Percentiles rank a stretch among this genome's conserved stretches.
Conservation (phyloP, 2,797 vertebrate genomes). For the Channa striata region DNA sequence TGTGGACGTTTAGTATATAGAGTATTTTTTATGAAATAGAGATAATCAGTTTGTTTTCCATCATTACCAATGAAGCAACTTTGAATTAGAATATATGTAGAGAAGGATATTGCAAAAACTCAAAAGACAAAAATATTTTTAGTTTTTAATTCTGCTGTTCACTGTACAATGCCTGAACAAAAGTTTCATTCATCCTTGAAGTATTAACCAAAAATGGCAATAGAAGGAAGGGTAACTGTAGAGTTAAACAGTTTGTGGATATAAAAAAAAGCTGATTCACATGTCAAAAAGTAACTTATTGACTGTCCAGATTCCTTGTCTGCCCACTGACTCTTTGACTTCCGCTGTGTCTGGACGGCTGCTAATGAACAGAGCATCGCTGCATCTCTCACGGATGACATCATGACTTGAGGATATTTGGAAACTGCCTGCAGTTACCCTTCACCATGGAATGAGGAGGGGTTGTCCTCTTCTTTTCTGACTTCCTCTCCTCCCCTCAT, state of each 20-base stretch:
- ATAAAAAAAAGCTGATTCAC: no score
- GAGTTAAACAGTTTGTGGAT: not conserved
- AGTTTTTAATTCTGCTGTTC: not conserved
- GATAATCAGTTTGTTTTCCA: no score
- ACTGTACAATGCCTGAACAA: not conserved
- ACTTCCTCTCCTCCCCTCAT: slow-evolving; percentile 16
- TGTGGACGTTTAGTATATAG: no score
- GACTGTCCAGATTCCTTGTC: slow-evolving; percentile 4
- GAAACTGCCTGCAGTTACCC: slow-evolving; percentile 67
- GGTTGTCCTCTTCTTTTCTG: slow-evolving; percentile 44
- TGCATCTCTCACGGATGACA: slow-evolving; percentile 69
- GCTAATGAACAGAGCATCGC: slow-evolving; percentile 39
- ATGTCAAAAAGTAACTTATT: not conserved
- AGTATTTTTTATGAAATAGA: no score
- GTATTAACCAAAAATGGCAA: no score
- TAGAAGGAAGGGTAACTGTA: no score
- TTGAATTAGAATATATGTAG: no score
- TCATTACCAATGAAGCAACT: no score
- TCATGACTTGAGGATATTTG: slow-evolving; percentile 78
- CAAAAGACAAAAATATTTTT: no score
- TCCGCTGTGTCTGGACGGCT: slow-evolving; percentile 34
- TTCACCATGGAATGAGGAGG: slow-evolving; percentile 54
- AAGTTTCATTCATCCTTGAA: not conserved
- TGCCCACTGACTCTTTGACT: slow-evolving; percentile 19
- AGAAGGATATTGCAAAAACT: no score